phyloP scores from a whole-genome alignment of 2,888 invertebrate species.

The Nemotelus nigrinus region DNA sequence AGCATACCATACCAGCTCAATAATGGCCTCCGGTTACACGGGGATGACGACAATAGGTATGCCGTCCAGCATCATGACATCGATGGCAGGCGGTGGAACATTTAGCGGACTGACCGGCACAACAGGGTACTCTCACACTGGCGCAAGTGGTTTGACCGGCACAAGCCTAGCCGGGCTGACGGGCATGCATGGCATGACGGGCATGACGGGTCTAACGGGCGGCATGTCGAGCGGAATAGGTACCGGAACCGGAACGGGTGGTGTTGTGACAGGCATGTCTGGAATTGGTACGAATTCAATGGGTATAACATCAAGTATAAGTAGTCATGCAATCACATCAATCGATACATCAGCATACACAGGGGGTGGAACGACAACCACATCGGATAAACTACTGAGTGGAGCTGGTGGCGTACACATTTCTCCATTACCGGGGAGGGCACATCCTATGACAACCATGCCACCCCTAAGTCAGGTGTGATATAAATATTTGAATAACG shows the following conservation, averaged over 20 bases:
- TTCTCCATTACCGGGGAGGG: constrained; percentile 63
- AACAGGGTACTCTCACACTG: background rate
- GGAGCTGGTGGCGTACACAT: constrained; percentile 64
- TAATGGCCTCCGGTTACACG: constrained; percentile 55
- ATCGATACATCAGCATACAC: constrained; percentile 66
- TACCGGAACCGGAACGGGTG: background rate
- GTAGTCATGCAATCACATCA: constrained; percentile 72
- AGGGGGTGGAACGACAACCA: constrained; percentile 55
- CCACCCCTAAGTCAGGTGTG: constrained; percentile 65
- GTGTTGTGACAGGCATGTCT: constrained; percentile 49
- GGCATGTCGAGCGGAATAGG: constrained; percentile 1
- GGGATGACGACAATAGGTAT: constrained; percentile 43
- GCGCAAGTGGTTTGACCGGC: constrained; percentile 41
- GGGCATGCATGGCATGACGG: constrained; percentile 40
- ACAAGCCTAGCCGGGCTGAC: constrained; percentile 40
- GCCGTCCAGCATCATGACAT: constrained; percentile 47
- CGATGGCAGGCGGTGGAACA: constrained; percentile 44
- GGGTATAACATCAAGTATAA: constrained; percentile 73
- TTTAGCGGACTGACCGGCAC: constrained; percentile 40
- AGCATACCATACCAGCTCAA: constrained; percentile 60
- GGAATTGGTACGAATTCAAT: constrained; percentile 57
- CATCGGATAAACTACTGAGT: constrained; percentile 66
- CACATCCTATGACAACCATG: constrained; percentile 65
- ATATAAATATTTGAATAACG: constrained; percentile 48
- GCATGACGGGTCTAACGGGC: constrained; percentile 43